Conservation (phyloP, 2,797 vertebrate species). For the Brachyalestes nurse region DNA sequence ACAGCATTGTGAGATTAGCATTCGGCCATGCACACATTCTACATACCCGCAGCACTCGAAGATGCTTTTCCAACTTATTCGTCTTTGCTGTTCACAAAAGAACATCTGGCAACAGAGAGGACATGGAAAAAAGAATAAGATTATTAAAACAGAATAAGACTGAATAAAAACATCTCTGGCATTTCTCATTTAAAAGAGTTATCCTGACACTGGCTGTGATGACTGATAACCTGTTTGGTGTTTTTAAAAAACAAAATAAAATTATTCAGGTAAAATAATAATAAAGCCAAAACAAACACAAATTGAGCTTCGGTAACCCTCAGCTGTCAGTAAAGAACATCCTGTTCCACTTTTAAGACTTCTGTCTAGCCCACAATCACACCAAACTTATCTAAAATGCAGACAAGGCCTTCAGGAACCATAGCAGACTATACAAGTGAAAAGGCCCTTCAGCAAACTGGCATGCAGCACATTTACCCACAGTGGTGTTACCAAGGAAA, state of each 20-base stretch:
- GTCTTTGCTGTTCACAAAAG: background rate
- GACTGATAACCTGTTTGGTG: background rate
- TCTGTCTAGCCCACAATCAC: background rate
- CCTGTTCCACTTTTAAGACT: background rate
- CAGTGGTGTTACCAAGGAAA: slow-evolving; percentile 18
- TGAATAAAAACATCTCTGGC: background rate
- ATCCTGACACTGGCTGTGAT: background rate
- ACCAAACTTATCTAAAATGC: background rate
- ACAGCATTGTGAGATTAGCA: slow-evolving; percentile 1
- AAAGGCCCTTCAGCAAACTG: slow-evolving; percentile 29
- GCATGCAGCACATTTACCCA: slow-evolving; percentile 2
- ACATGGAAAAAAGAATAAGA: background rate
- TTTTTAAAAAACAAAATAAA: background rate
- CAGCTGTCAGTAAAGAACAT: background rate
- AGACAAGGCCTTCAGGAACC: background rate
- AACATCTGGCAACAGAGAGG: background rate
- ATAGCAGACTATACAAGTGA: slow-evolving; percentile 10
- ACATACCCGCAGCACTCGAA: slow-evolving; percentile 1
- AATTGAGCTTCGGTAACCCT: background rate
- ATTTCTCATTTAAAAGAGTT: background rate
- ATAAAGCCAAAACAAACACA: background rate
- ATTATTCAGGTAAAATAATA: background rate
- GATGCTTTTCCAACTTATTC: background rate
- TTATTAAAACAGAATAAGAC: background rate
- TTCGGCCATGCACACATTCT: slow-evolving; percentile 4